Evolutionary conservation across 2,888 invertebrate genomes (phyloP).

Genomic region (Mechanitis messenoides): DNA sequence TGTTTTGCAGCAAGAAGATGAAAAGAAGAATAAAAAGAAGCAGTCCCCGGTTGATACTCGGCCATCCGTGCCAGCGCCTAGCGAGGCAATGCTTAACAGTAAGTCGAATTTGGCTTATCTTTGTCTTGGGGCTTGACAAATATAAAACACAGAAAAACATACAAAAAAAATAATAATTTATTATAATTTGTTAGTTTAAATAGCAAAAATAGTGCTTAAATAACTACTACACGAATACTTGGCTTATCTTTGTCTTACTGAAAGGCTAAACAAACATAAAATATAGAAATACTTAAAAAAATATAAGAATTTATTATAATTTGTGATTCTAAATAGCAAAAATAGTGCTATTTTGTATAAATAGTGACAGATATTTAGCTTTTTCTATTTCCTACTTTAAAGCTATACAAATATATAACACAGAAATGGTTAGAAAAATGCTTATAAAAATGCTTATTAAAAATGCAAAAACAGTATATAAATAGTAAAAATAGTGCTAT

Average conservation of each 20-base stretch:
- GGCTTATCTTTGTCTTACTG: background rate
- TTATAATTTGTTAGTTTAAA: too few species aligned
- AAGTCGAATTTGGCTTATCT: constrained; percentile 34
- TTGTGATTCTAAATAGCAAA: too few species aligned
- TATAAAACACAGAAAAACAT: background rate
- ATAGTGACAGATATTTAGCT: too few species aligned
- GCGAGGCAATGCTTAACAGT: constrained; percentile 74
- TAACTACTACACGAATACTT: too few species aligned
- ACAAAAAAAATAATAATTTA: too few species aligned
- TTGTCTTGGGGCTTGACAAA: background rate
- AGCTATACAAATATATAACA: too few species aligned
- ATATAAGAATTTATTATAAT: too few species aligned
- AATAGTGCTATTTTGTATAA: too few species aligned
- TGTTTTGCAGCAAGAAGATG: constrained; percentile 66
- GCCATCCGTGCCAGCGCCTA: constrained; percentile 67
- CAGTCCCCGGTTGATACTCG: constrained; percentile 67
- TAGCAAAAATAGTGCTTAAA: too few species aligned
- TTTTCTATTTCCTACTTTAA: too few species aligned
- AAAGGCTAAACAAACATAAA: background rate
- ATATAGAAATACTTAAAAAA: background rate
- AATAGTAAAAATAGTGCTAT: background rate
- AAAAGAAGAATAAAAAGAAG: constrained; percentile 70
- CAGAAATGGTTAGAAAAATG: too few species aligned
- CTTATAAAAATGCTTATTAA: background rate
- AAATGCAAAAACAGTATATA: too few species aligned